Evolutionary conservation across 2,888 invertebrate genomes (phyloP), one percentile per base, ranked within the genome.

Genomic region (Cosmia pyralina): DNA sequence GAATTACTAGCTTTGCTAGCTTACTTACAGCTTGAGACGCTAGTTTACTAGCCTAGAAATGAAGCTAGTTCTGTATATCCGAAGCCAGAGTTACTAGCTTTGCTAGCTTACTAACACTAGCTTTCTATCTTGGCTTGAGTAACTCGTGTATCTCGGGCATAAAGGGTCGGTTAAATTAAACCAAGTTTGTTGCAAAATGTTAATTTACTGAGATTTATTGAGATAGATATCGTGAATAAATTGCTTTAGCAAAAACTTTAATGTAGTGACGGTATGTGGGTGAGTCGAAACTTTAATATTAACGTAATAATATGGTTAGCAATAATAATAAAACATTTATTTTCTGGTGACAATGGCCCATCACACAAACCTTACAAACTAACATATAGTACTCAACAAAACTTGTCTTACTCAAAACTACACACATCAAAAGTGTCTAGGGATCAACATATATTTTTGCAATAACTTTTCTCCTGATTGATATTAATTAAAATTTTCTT

Each of bases 161-260:
- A 64, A 34, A 50, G 10, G 34, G 15, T 34, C 58, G 75, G 77
- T 70, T 82, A 77, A 81, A 71, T 77, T 68, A 74, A 79, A 82
- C 62, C 71, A 69, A 68, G 75, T 74, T 79, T 63, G 70, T 86
- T 84, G 66, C 81, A 77, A 79, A 85, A 88, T 81, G 80, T 81
- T 80, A 85, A 88, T 85, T 87, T 80, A 70, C 77, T 48, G 63
- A 81, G 87, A 87, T 83, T 87, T 87, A 87, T 87, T 77, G 53
- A 67, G 74, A 83, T 83, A 77, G 81, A 71, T 81, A 79, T 72
- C 67, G 58, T 52, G 75, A 81, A 86, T 87, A 86, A 85, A 83
- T 82, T 84, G 73, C 73, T 70, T 75, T 75, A 8, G 70, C 75
- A 76, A 81, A 85, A 75, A 72, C 74, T 68, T 57, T 57, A 72